phyloP scores from a whole-genome alignment of 35 echinoderm and acorn worm genomes.

The Heliocidaris erythrogramma region DNA sequence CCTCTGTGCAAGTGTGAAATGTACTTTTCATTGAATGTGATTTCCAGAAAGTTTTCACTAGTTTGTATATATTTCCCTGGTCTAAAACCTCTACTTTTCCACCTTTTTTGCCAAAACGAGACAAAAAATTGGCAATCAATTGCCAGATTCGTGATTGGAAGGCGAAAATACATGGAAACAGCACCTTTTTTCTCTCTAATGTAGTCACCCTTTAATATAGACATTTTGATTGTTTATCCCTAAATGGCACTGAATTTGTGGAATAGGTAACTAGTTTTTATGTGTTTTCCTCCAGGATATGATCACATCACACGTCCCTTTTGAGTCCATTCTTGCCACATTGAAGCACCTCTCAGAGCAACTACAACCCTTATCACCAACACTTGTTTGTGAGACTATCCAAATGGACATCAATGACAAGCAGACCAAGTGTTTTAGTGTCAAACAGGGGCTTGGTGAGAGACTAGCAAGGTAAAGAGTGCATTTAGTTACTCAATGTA shows the following conservation, averaged over 20 bases:
- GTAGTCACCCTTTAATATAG: too few relatives aligned
- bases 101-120: too few relatives aligned
- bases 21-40: neutral
- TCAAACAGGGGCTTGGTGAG: neutral
- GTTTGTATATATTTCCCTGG: too few relatives aligned
- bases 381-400: neutral
- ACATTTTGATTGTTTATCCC: too few relatives aligned
- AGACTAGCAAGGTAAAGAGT: neutral
- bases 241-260: neutral
- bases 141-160: too few relatives aligned
- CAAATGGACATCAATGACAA: neutral
- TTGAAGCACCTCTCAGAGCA: neutral
- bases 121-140: too few relatives aligned
- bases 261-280: neutral
- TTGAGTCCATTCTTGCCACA: neutral
- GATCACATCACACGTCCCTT: neutral
- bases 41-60: too few relatives aligned
- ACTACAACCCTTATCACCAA: neutral
- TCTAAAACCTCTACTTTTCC: too few relatives aligned
- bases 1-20: too few relatives aligned
- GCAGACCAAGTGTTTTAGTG: neutral
- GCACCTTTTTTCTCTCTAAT: too few relatives aligned
- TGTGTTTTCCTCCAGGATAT: neutral
- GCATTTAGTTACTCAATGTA: too few relatives aligned
- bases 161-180: too few relatives aligned